A percentile compares a stretch with the other conserved stretches of the same genome.
Evolutionary conservation across 2,797 vertebrate genomes (phyloP).

Genomic region (Lerista edwardsae): DNA sequence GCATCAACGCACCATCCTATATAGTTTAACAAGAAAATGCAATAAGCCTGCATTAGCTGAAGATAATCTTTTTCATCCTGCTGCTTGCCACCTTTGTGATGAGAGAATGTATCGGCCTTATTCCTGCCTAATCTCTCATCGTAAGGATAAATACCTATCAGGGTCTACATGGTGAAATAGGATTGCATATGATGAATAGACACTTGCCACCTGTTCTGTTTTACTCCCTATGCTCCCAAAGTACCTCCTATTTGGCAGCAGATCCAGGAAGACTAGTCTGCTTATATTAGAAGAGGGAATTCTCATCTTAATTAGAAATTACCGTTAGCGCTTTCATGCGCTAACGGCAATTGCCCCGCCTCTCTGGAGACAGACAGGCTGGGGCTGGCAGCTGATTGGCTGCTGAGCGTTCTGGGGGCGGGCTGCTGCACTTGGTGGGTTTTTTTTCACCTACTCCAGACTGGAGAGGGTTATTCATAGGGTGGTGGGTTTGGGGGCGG

Average conservation of each 20-base stretch:
- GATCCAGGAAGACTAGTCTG: slow-evolving; percentile 44
- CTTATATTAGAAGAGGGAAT: slow-evolving; percentile 20
- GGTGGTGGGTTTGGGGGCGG: too few relatives aligned
- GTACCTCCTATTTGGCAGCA: rapidly evolving
- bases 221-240: slow-evolving; percentile 12
- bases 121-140: slow-evolving; percentile 11
- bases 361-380: too few relatives aligned
- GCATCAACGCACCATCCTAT: slow-evolving; percentile 20
- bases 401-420: too few relatives aligned
- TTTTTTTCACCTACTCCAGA: too few relatives aligned
- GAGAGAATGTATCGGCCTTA: slow-evolving; percentile 10
- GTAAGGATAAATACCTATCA: not conserved
- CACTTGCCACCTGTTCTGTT: slow-evolving; percentile 27
- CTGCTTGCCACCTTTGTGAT: not conserved
- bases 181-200: slow-evolving; percentile 1
- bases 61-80: slow-evolving; percentile 17
- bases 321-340: too few relatives aligned
- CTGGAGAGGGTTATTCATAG: too few relatives aligned
- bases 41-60: slow-evolving; percentile 14
- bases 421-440: too few relatives aligned
- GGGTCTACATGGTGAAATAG: slow-evolving; percentile 37
- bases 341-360: too few relatives aligned
- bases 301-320: slow-evolving; percentile 32
- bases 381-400: too few relatives aligned
- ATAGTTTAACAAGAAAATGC: slow-evolving; percentile 8